phyloP scores from a whole-genome alignment of 2,888 invertebrate species.

The Ochropleura plecta region DNA sequence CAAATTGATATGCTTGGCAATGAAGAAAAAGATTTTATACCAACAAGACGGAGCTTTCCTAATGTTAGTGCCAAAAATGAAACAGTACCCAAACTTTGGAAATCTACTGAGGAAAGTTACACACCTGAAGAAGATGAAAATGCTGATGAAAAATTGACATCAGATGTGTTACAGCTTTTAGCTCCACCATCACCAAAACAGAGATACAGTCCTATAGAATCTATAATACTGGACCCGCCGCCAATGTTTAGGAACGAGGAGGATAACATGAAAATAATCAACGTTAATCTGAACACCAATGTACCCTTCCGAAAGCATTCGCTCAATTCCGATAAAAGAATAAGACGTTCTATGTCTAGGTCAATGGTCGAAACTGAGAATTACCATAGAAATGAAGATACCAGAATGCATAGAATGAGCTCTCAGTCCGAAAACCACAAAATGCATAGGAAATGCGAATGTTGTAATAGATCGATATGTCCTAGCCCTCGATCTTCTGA shows the following conservation, averaged over 20 bases:
- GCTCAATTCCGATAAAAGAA: slow-evolving; percentile 91
- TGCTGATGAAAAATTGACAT: slow-evolving; percentile 68
- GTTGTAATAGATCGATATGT: slow-evolving; percentile 91
- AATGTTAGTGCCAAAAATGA: slow-evolving; percentile 89
- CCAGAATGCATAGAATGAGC: slow-evolving; percentile 84
- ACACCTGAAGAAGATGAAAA: slow-evolving; percentile 73
- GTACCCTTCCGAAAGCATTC: slow-evolving; percentile 90
- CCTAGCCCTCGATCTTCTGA: slow-evolving; percentile 94
- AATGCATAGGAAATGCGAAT: slow-evolving; percentile 87
- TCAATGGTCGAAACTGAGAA: slow-evolving; percentile 86
- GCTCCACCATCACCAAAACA: slow-evolving; percentile 85
- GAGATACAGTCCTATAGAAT: slow-evolving; percentile 76
- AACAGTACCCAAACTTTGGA: slow-evolving; percentile 82
- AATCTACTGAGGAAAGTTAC: slow-evolving; percentile 85
- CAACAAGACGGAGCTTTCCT: slow-evolving; percentile 92
- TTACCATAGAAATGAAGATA: slow-evolving; percentile 77
- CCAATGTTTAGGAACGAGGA: slow-evolving; percentile 91
- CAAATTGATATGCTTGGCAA: slow-evolving; percentile 85
- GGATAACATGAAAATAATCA: slow-evolving; percentile 85
- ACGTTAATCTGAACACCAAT: slow-evolving; percentile 83
- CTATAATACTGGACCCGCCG: slow-evolving; percentile 90
- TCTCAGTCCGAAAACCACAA: slow-evolving; percentile 85
- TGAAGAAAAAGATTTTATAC: slow-evolving; percentile 80
- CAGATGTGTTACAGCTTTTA: slow-evolving; percentile 79
- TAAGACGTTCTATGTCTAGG: slow-evolving; percentile 85